Base-by-base conservation (phyloP, 1,140 invertebrate genomes). In the Lepidotrigona ventralis region DNA sequence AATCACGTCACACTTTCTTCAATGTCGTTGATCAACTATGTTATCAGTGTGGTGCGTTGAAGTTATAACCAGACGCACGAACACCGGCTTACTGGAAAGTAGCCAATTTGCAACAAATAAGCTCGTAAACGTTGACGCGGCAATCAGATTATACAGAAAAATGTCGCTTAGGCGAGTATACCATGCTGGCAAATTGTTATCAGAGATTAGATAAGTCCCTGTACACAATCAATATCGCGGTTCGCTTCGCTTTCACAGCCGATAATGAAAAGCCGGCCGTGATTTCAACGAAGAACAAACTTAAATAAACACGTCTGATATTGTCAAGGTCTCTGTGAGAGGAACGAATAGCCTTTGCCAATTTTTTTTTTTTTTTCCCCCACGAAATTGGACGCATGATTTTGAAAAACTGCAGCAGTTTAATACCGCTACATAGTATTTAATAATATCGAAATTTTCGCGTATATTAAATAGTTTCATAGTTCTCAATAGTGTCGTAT, bases 151-250 rank as follows among this genome's bases (percentile, higher is more conserved):
- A 51, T 56, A 51, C 4, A 21, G 1, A 56, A 78, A 71, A 64
- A 63, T 79, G 23, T 14, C 46, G 46, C 11, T 26, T 17, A 17
- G 23, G 23, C 23, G 29, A 63, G 1, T 33, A 33, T 14, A 53
- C 29, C 46, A 19, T 8, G 53, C 21, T 11, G 76, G 15, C 23
- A 53, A 60, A 51, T 69, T 26, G 17, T 72, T 33, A 14, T 56
- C n/a, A 26, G 0, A 83, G 81, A 86, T 86, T 86, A 86, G 85
- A 86, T 86, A 86, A 80, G 56, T 39, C 2, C 15, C 8, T n/a
- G 58, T 46, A 26, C 26, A 68, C 60, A 81, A 85, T 81, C 83
- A 72, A 63, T 80, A 71, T 80, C 51, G 3, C 4, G 6, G 2
- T 19, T 33, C 51, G 8, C 6, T 33, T 15, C 23, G 9, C 8